Evolutionary conservation across 2,888 invertebrate species (phyloP), one percentile per base, ranked within the genome.

Genomic region (Troilus luridus): DNA sequence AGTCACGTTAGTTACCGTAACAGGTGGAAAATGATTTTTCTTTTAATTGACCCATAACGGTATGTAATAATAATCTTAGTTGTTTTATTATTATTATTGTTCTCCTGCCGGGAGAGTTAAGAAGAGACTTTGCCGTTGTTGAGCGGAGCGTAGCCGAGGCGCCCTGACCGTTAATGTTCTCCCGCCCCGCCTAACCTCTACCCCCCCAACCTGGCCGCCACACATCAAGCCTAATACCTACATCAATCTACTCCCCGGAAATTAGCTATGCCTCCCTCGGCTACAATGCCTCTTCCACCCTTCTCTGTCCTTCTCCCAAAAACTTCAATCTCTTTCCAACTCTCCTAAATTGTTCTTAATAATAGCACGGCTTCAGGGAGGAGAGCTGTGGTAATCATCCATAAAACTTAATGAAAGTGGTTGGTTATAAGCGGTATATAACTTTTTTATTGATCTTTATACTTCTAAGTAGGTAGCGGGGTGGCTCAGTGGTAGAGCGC

Each of bases 211-310:
- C 90, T 24, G 58, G 77, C 72, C 90, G 77, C 72, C 90, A 90
- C 90, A 90, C 90, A 90, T 90, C 90, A 90, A 27, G 67, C 90
- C 67, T 90, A 90, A 90, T 90, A 72, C 67, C 90, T 90, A 72
- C 90, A 90, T 90, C 90, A 90, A 90, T 90, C 90, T 90, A 90
- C 56, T 24, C 59, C 17, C 88, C 90, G 90, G 90, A 90, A 90
- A 90, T 90, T 90, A 90, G 72, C 72, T 67, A 90, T 77, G 90
- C 90, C 89, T 72, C 90, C 85, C 67, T 58, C 21, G 27, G 77
- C 56, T 58, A 88, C 90, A 88, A 67, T 88, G 64, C 58, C 90
- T 41, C 58, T 27, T 58, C 77, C 88, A 77, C 27, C 41, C 72
- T 17, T 19, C 8, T 41, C 72, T 24, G 27, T 77, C 77, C n/a